phyloP scores from a whole-genome alignment of 2,113 vertebrate genomes.

The Platichthys stellatus region DNA sequence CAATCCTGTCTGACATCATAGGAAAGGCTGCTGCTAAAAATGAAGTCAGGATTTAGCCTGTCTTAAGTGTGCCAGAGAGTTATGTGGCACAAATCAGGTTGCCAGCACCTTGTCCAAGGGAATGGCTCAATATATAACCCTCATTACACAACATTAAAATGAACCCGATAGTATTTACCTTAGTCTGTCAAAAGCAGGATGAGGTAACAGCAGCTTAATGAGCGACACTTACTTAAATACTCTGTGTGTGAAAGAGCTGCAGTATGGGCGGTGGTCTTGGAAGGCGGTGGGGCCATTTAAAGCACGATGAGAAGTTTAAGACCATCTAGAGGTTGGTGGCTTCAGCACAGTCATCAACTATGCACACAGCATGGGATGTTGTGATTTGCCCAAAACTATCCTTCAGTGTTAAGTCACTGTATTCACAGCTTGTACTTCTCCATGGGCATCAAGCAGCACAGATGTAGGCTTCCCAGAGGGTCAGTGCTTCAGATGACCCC shows the following conservation, averaged over 20 bases:
- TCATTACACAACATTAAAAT: slow-evolving; percentile 21
- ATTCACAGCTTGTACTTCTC: slow-evolving; percentile 84
- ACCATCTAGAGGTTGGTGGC: slow-evolving; percentile 72
- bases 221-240: slow-evolving; percentile 14
- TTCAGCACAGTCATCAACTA: slow-evolving; percentile 71
- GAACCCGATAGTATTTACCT: slow-evolving; percentile 21
- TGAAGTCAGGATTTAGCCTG: slow-evolving; percentile 5
- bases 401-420: slow-evolving; percentile 81
- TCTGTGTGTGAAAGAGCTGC: slow-evolving; percentile 20
- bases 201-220: slow-evolving; percentile 17
- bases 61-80: slow-evolving; percentile 22
- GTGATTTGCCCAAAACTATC: slow-evolving; percentile 77
- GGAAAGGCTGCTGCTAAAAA: slow-evolving; percentile 61
- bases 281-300: slow-evolving; percentile 38
- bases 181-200: slow-evolving; percentile 29
- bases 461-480: slow-evolving; percentile 75
- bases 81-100: slow-evolving; percentile 20
- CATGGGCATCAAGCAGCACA: slow-evolving; percentile 78
- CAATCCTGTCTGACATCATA: slow-evolving; percentile 76
- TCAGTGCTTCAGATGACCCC: slow-evolving; percentile 54
- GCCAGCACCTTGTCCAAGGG: slow-evolving; percentile 10
- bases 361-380: slow-evolving; percentile 72
- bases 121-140: slow-evolving; percentile 32
- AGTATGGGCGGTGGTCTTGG: slow-evolving; percentile 34
- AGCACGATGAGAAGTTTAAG: slow-evolving; percentile 66